A percentile compares a stretch with the other conserved stretches of the same genome.
These are phyloP conservation scores for Polylopha cassiicola DNA, from an alignment of 2,888 invertebrate species.

Conservation along the genomic window DNA sequence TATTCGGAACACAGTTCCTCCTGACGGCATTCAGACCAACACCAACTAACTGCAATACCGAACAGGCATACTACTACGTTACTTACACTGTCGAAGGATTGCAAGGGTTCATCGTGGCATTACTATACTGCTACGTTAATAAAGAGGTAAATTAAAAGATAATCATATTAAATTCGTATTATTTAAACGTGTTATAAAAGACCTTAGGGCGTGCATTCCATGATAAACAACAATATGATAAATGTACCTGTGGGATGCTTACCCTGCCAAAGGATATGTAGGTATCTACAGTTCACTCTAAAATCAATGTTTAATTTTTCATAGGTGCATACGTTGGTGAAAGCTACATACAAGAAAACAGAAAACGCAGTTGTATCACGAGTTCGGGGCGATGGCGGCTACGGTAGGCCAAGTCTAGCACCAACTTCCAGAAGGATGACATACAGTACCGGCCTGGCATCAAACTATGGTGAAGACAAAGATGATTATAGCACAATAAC, in stretches of 20 bases:
- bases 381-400: slow-evolving; percentile 47
- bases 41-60: slow-evolving; percentile 66
- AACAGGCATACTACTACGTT: slow-evolving; percentile 78
- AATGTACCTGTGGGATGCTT: not conserved
- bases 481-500: slow-evolving; percentile 42
- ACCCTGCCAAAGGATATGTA: slow-evolving; percentile 1
- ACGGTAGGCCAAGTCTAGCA: slow-evolving; percentile 43
- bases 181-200: no score
- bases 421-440: slow-evolving; percentile 53
- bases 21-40: slow-evolving; percentile 76
- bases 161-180: no score
- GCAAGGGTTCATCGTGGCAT: slow-evolving; percentile 80
- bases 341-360: slow-evolving; percentile 64
- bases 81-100: slow-evolving; percentile 78
- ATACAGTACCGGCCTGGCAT: slow-evolving; percentile 52
- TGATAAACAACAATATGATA: no score
- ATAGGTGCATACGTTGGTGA: slow-evolving; percentile 63
- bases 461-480: slow-evolving; percentile 40
- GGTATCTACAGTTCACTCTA: not conserved
- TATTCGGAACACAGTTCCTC: slow-evolving; percentile 83
- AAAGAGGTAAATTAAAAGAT: slow-evolving; percentile 70
- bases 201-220: no score
- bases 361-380: slow-evolving; percentile 59
- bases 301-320: slow-evolving; percentile 23
- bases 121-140: slow-evolving; percentile 81